Evolutionary conservation across 53 echinoderm and acorn worm genomes (phyloP), one percentile per base, ranked within the genome.

Genomic region (Echinarachnius parma): DNA sequence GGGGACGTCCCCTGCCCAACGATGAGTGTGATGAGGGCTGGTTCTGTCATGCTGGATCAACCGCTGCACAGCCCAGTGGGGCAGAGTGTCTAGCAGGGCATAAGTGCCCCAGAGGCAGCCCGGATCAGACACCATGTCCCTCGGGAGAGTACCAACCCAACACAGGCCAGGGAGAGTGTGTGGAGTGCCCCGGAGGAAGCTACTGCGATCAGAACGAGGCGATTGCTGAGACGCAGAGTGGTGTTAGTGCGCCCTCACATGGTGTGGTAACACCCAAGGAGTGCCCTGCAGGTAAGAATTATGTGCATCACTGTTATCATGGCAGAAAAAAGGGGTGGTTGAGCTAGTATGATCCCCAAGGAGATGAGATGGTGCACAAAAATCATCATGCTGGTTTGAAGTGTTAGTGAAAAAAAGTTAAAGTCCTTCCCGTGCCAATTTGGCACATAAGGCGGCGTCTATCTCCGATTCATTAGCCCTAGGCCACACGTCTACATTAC

Each of bases 141-240:
- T 92, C 92, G 0, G 98, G 98, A 7, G 70, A 75, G 75, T 96
- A 96, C 63, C 98, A 96, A 74, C 98, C 98, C 0, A 72, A 80
- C 3, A 59, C 56, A 1, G 98, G 86, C 1, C 98, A 92, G 63
- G 92, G 98, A 1, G 85, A 80, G 32, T 96, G 98, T 48, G 28
- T 88, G 60, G 86, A 82, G 36, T 96, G 98, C 35, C 88, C 96
- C 4, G 91, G 83, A 28, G 96, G 93, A 27, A 80, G 53, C 31
- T 96, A 96, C 60, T 96, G 98, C 60, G 98, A 96, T 57, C 85
- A 85, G 57, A 91, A 96, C 44, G 98, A 96, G 59, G 98, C 98
- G 2, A 96, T 96, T 47, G 88, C 79, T 10, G 98, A 91, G 77
- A 74, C 82, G 27, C 98, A 96, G 86, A 96, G 98, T 47, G 98